A percentile compares a stretch with the other conserved stretches of the same genome.
These are phyloP conservation scores for Sebastes oblongus DNA, from an alignment of 2,797 vertebrate genomes.

Conservation along the genomic window DNA sequence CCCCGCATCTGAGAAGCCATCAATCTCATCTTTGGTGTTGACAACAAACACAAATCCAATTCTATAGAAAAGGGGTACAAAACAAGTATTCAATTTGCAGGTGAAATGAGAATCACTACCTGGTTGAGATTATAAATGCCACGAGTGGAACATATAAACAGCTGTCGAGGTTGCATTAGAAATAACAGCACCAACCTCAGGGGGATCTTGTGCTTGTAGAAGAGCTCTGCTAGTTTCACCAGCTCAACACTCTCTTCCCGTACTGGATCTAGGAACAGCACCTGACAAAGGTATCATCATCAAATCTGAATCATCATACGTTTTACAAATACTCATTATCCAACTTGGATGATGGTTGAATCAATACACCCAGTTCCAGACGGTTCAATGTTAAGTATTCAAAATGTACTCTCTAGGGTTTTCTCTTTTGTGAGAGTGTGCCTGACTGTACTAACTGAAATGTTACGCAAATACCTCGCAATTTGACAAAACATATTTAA, in stretches of 20 bases:
- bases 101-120: slow-evolving; percentile 61
- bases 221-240: slow-evolving; percentile 90
- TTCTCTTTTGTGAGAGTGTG: not conserved
- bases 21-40: slow-evolving; percentile 86
- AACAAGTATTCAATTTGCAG: slow-evolving; percentile 70
- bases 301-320: not conserved
- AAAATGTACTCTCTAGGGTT: not conserved
- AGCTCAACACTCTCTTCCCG: slow-evolving; percentile 87
- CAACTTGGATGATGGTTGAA: not conserved
- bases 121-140: slow-evolving; percentile 66
- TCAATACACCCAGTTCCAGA: not conserved
- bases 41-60: slow-evolving; percentile 97
- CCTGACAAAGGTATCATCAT: slow-evolving; percentile 59
- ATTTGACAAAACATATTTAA: not conserved
- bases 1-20: slow-evolving; percentile 88
- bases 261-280: slow-evolving; percentile 88
- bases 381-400: not conserved
- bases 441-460: not conserved
- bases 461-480: not conserved
- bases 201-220: slow-evolving; percentile 91
- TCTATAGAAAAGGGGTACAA: slow-evolving; percentile 75
- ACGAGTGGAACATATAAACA: slow-evolving; percentile 34
- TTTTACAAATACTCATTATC: not conserved
- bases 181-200: slow-evolving; percentile 84
- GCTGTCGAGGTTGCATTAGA: slow-evolving; percentile 18